Base-by-base conservation (phyloP, 2,888 invertebrate genomes). In the Erynnis tages region DNA sequence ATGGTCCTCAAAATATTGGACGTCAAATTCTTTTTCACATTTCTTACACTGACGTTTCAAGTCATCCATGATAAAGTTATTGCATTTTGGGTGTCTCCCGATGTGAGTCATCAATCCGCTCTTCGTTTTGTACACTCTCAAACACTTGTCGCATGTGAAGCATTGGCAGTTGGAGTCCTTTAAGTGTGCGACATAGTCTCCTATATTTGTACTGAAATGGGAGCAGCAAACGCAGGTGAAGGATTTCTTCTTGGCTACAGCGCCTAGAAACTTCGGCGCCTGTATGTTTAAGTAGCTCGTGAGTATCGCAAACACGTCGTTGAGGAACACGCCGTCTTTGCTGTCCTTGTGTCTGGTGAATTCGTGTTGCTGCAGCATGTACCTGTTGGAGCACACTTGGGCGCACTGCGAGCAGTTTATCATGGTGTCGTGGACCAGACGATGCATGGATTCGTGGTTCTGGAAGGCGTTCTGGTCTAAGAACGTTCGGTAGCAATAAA, bases 381-480 rank as follows among this genome's bases (percentile, higher is more conserved):
- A 13, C 0, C 55, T 23, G 8, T 62, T 66, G 0, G 48, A 44
- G 47, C 73, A 83, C 1, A 53, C 54, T 0, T 35, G 17, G 0
- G 45, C 34, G 44, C 88, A 88, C 1, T 80, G 75, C 0, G 83
- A 76, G 55, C 88, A 88, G 27, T 8, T 43, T 17, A 59, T 32
- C 0, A 27, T 10, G 4, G 23, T 5, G 8, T 10, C 7, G 2
- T 1, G 7, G 5, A 40, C 19, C 0, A 5, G 21, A 23, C 38
- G 13, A 14, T 88, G 88, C 23, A 69, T 77, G 1, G 34, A 65
- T 23, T 73, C 68, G 40, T 88, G 88, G 1, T 40, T 38, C 1
- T 54, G 63, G 1, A 64, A 55, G 0, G 54, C 45, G 0, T 56
- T 40, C 0, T 29, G 7, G 0, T 78, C 65, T 0, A 54, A 34